Evolutionary conservation across 2,113 vertebrate species (phyloP), one percentile per base, ranked within the genome.

Genomic region (Anoura caudifer): DNA sequence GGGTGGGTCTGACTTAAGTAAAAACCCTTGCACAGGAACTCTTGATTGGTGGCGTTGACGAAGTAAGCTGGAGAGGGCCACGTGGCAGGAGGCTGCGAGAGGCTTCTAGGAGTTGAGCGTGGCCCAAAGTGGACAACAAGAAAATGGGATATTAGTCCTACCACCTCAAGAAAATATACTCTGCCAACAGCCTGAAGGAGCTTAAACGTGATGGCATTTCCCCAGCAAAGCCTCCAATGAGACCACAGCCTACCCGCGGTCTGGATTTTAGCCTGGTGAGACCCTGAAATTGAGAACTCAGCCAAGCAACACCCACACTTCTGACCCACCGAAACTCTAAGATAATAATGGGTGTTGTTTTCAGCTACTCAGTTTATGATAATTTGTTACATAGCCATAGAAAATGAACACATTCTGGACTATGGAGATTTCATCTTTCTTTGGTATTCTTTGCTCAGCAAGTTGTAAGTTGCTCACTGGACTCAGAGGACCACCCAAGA

Each of bases 41-140:
- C 36, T 47, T 16, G 19, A 7, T 4, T 4, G 15, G 45, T n/a
- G 65, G 56, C 19, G 28, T n/a, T 33, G 54, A 70, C 19, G 70
- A 67, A 56, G 14, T 63, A 9, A 47, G 31, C 33, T n/a, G 22
- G 33, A 76, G n/a, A 67, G 41, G 84, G 7, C 45, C 22, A 2
- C 0, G 6, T 52, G 22, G 14, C 26, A 20, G 24, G 9, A 47
- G 33, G 24, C 7, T 41, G 0, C 11, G 33, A 24, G 31, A 0
- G 4, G 52, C 38, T 50, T 70, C 59, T 28, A 4, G 65, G 59
- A 85, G 31, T 56, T 77, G 43, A 86, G 36, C 12, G 5, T 19
- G 17, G 26, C 45, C 76, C 13, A 4, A 19, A 12, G 31, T 12
- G n/a, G n/a, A 45, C 59, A 63, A 4, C 41, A 59, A 31, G 41